Conservation (phyloP, 2,888 invertebrate species). For the Mythimna pallens region DNA sequence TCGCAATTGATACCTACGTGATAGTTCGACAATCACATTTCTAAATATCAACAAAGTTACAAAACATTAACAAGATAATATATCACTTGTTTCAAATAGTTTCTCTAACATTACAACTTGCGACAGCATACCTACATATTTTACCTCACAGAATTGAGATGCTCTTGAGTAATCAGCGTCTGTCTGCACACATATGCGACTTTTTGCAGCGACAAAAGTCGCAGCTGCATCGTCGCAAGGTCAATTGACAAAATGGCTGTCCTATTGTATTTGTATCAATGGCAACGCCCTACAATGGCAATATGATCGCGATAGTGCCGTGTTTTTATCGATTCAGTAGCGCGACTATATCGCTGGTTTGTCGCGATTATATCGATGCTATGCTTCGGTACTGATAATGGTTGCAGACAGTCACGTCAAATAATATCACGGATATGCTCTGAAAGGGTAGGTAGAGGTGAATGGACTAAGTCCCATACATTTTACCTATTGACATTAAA, state of each 20-base stretch:
- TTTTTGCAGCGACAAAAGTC: conserved; percentile 48
- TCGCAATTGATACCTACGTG: conserved; percentile 19
- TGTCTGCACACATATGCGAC: conserved; percentile 25
- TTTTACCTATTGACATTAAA: neutral
- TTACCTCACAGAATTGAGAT: conserved; percentile 33
- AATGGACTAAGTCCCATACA: neutral
- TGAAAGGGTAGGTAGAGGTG: neutral
- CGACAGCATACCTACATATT: conserved; percentile 25
- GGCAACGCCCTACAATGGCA: conserved; percentile 43
- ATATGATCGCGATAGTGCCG: conserved; percentile 48
- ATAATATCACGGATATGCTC: neutral
- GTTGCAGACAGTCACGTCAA: neutral
- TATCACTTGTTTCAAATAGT: conserved; percentile 37
- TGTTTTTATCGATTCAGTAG: conserved; percentile 52
- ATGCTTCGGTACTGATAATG: conserved; percentile 12
- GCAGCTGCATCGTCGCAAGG: conserved; percentile 59
- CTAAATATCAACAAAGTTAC: conserved; percentile 25
- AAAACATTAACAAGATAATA: conserved; percentile 39
- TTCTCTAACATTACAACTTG: conserved; percentile 27
- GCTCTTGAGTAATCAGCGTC: conserved; percentile 47
- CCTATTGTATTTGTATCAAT: conserved; percentile 56
- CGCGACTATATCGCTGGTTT: conserved; percentile 32
- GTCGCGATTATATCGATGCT: conserved; percentile 22
- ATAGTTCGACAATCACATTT: conserved; percentile 31
- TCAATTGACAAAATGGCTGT: conserved; percentile 61